These are phyloP conservation scores for Mesoclemmys tuberculata DNA, from an alignment of 2,113 vertebrate species.

Conservation along the genomic window DNA sequence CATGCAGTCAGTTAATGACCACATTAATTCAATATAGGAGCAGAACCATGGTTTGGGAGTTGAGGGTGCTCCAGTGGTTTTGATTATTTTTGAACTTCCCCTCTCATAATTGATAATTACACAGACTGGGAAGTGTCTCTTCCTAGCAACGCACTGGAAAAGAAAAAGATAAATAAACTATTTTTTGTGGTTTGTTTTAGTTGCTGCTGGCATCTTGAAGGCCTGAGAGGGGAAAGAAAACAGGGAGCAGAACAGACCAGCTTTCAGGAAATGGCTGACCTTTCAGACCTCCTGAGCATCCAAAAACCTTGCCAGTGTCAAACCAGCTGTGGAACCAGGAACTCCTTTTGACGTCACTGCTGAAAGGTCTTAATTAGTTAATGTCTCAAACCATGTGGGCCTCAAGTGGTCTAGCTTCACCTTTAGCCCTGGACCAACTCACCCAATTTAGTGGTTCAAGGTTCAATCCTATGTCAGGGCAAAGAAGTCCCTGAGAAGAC, in stretches of 20 bases:
- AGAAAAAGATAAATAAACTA: conserved; percentile 58
- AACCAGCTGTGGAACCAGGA: conserved; percentile 78
- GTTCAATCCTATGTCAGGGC: conserved; percentile 78
- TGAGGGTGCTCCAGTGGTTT: conserved; percentile 60
- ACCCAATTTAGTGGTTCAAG: conserved; percentile 74
- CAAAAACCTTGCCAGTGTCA: conserved; percentile 52
- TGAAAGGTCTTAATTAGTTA: conserved; percentile 79
- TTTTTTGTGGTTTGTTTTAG: conserved; percentile 51
- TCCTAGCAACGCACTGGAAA: conserved; percentile 24
- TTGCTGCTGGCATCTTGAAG: conserved; percentile 49
- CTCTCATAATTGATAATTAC: conserved; percentile 64
- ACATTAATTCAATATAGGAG: conserved; percentile 35
- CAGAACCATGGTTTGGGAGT: conserved; percentile 28
- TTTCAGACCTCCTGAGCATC: conserved; percentile 67
- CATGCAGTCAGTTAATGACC: conserved; percentile 21
- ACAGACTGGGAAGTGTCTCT: conserved; percentile 61
- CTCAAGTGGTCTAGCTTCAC: conserved; percentile 72
- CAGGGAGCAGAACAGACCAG: conserved; percentile 43
- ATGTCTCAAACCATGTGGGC: conserved; percentile 77
- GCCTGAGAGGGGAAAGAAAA: not conserved
- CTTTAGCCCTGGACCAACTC: conserved; percentile 77
- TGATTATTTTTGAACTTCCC: conserved; percentile 76
- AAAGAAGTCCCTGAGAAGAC: conserved; percentile 57
- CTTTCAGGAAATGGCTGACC: conserved; percentile 70
- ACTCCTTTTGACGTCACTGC: conserved; percentile 60